These are phyloP conservation scores for Melanaphis sacchari DNA, from an alignment of 1,140 invertebrate species.

Conservation along the genomic window DNA sequence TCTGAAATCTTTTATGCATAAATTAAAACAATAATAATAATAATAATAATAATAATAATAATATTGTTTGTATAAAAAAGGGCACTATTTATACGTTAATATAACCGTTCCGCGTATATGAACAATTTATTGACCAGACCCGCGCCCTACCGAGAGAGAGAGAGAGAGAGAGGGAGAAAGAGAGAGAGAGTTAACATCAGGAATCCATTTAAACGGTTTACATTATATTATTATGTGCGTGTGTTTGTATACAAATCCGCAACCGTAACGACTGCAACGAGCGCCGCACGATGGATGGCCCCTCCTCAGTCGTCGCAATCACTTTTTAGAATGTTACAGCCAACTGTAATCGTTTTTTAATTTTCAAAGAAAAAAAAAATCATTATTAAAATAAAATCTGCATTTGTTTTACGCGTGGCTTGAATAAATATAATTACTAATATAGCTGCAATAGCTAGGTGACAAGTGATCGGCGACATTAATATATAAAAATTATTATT, in stretches of 20 bases:
- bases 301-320: background rate
- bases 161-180: background rate
- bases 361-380: background rate
- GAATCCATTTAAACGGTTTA: conserved; percentile 45
- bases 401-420: background rate
- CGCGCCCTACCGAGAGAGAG: background rate
- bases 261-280: background rate
- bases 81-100: background rate
- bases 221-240: background rate
- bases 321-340: background rate
- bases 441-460: background rate
- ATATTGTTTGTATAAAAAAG: background rate
- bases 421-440: background rate
- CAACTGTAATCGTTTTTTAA: conserved; percentile 34
- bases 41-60: conserved; percentile 5
- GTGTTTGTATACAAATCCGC: conserved; percentile 3
- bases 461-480: background rate
- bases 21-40: background rate
- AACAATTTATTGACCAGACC: conserved; percentile 29
- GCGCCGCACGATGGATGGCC: background rate
- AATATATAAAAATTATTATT: background rate
- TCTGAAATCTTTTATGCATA: background rate
- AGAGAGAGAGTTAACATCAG: background rate
- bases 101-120: background rate
- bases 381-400: background rate